Evolutionary conservation across 2,888 invertebrate genomes (phyloP), one percentile per base, ranked within the genome.

Genomic region (Rhorus exstirpatorius): DNA sequence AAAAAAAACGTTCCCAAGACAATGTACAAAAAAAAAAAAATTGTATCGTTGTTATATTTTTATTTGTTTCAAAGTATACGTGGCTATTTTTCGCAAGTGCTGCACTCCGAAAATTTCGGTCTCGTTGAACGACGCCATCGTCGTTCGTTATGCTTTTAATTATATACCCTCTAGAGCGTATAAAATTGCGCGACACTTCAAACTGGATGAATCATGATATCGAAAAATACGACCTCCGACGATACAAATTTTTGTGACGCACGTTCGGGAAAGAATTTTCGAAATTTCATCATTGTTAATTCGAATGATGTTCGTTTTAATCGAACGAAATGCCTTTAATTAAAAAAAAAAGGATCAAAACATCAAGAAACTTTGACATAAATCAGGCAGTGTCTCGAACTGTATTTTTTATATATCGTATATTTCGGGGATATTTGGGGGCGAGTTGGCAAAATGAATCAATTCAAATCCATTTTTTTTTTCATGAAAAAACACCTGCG

Each of bases 131-230:
- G 7, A 17, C 8, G 26, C 31, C 31, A 31, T 24, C 26, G 26
- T 26, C 41, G 14, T 46, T 65, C 63, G 46, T 65, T 46, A 65
- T 65, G 26, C 63, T 21, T 65, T 65, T 65, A 26, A 46, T 65
- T 26, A 19, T 19, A 14, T 4, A 7, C 46, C 41, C 44, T 24
- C 24, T 24, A 7, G 21, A n/a, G n/a, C 24, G 24, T 21, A 41
- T 21, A 24, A 63, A 63, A 58, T 17, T 17, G n/a, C 6, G 44
- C n/a, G 24, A 44, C 19, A 3, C 63, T 8, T 41, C 63, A 14
- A n/a, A 44, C 4, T 44, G 2, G 7, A 63, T 44, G 44, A 63
- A 63, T 14, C 44, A n/a, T 44, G 44, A 14, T 26, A 12, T 24
- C 51, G 63, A 17, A 71, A 26, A 55, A 26, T 55, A n/a, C n/a